Evolutionary conservation across 2,797 vertebrate species (phyloP).

Genomic region (Falco columbarius): DNA sequence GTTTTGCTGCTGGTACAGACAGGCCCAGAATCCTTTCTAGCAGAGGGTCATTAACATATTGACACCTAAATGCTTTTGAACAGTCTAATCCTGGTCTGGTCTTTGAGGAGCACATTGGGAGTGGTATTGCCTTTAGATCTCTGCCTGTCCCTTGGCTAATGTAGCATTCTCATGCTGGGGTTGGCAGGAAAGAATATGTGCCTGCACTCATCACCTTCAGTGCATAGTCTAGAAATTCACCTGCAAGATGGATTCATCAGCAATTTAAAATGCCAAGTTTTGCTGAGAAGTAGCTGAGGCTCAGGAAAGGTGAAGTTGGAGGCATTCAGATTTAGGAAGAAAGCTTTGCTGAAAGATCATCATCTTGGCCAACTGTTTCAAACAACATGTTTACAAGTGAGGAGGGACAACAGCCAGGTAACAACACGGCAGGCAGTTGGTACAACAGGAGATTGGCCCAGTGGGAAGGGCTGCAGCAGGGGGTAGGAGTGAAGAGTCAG

Average conservation of each 20-base stretch:
- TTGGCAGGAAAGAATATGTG: not conserved
- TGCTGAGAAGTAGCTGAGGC: not conserved
- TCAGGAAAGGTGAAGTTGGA: not conserved
- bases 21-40: not conserved
- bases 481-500: not conserved
- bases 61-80: not conserved
- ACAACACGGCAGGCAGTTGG: no score
- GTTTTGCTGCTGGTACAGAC: not conserved
- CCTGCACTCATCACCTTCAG: not conserved
- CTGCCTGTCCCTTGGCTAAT: no score
- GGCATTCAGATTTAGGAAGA: not conserved
- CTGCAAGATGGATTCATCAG: not conserved
- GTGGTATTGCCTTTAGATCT: not conserved
- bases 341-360: not conserved
- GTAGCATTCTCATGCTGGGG: accelerated
- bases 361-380: not conserved
- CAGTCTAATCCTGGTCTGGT: not conserved
- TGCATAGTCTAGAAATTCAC: not conserved
- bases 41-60: not conserved
- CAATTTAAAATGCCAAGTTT: not conserved
- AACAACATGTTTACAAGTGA: no score
- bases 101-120: not conserved
- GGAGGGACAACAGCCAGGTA: not conserved
- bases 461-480: not conserved
- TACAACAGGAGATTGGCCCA: not conserved